A percentile compares a stretch with the other conserved stretches of the same genome.
Evolutionary conservation across 92 coral and sea anemone species (phyloP).

Genomic region (Epizoanthus stellaris): DNA sequence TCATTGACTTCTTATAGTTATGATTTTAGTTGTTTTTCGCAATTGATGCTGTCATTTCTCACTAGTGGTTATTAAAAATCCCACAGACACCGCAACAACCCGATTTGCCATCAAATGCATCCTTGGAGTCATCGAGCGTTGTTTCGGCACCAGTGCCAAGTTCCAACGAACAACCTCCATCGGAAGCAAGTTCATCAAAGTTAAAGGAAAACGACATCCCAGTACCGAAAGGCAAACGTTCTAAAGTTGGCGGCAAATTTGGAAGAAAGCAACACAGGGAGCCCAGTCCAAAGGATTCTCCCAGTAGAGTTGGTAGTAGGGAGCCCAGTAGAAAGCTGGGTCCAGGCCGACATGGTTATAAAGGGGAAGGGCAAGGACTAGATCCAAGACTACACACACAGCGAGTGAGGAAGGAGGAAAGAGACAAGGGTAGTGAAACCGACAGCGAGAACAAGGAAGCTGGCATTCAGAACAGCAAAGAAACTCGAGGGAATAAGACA

Average conservation of each 20-base stretch:
- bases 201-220: neutral
- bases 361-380: neutral
- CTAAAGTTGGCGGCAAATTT: neutral
- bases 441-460: neutral
- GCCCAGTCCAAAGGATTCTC: conserved; percentile 7
- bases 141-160: neutral
- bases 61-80: neutral
- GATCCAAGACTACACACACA: neutral
- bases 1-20: neutral
- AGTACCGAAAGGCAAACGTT: conserved; percentile 4
- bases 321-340: neutral
- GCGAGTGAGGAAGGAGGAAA: neutral
- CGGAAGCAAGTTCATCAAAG: neutral
- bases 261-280: conserved; percentile 9
- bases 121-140: neutral
- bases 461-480: neutral
- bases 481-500: neutral
- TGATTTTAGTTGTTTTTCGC: neutral
- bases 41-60: neutral
- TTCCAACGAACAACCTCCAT: neutral
- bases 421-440: neutral
- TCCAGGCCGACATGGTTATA: neutral
- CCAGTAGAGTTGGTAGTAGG: neutral
- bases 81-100: conserved; percentile 16
- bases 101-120: neutral